Evolutionary conservation across 2,888 invertebrate genomes (phyloP).

Genomic region (Oasisia sp.): DNA sequence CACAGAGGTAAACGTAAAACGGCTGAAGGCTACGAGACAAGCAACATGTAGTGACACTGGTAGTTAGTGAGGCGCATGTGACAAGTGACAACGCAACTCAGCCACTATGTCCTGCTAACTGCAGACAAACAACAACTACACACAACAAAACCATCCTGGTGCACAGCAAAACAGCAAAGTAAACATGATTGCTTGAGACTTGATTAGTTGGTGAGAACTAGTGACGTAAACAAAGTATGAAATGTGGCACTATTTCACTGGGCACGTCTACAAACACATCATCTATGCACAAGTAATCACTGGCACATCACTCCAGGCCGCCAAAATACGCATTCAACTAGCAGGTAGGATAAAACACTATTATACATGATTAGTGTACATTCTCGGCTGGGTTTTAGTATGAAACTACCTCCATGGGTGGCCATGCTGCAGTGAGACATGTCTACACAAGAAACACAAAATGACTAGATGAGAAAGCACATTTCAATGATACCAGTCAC

Average conservation of each 20-base stretch:
- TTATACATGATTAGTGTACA: not conserved
- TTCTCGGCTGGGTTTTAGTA: not conserved
- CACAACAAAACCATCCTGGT: not conserved
- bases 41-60: not conserved
- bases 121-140: not conserved
- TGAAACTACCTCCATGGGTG: not conserved
- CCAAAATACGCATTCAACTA: not conserved
- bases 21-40: not conserved
- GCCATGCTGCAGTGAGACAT: not conserved
- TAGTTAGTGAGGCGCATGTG: no score
- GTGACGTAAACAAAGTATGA: not conserved
- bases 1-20: not conserved
- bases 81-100: not conserved
- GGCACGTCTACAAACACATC: not conserved
- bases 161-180: slow-evolving; percentile 7
- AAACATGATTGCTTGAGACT: not conserved
- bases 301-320: not conserved
- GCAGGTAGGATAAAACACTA: not conserved
- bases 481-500: not conserved
- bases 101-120: not conserved
- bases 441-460: not conserved
- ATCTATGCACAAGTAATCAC: not conserved
- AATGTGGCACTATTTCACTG: not conserved
- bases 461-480: not conserved
- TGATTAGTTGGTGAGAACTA: not conserved